A percentile compares a stretch with the other conserved stretches of the same genome.
phyloP scores from a whole-genome alignment of 2,888 invertebrate species.

The Dryomyza anilis region DNA sequence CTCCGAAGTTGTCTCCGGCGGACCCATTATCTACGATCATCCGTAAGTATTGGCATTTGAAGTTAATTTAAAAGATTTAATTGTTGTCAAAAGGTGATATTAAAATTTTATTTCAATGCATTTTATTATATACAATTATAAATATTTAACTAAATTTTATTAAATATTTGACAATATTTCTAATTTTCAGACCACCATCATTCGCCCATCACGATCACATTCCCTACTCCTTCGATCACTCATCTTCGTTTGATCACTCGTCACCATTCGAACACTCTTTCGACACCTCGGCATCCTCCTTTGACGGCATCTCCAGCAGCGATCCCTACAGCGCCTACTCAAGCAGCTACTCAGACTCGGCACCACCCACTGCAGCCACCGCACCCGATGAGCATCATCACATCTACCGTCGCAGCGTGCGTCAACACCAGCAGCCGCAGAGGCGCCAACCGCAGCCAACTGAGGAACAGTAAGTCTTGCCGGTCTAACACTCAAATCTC shows the following conservation, averaged over 20 bases:
- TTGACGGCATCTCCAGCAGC: conserved; percentile 36
- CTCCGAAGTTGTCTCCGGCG: conserved; percentile 38
- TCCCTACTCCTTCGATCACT: conserved; percentile 45
- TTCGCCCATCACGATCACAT: conserved; percentile 45
- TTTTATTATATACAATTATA: neutral
- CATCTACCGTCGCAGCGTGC: conserved; percentile 40
- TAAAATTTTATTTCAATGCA: neutral
- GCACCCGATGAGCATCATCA: conserved; percentile 28
- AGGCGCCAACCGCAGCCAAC: conserved; percentile 37
- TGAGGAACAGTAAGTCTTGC: conserved; percentile 56
- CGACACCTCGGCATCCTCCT: conserved; percentile 32
- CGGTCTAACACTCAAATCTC: neutral
- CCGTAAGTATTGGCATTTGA: too few relatives aligned
- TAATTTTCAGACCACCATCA: neutral
- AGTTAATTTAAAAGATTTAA: too few relatives aligned
- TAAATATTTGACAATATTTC: too few relatives aligned
- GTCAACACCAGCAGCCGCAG: conserved; percentile 20
- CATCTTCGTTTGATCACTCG: conserved; percentile 42
- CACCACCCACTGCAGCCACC: conserved; percentile 30
- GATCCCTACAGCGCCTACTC: conserved; percentile 55
- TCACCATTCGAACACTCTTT: conserved; percentile 27
- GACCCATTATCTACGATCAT: conserved; percentile 51
- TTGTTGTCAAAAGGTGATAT: neutral
- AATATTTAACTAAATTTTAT: too few relatives aligned
- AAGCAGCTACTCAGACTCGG: conserved; percentile 40